Conservation (phyloP, 2,888 invertebrate genomes). For the Acronicta psi region DNA sequence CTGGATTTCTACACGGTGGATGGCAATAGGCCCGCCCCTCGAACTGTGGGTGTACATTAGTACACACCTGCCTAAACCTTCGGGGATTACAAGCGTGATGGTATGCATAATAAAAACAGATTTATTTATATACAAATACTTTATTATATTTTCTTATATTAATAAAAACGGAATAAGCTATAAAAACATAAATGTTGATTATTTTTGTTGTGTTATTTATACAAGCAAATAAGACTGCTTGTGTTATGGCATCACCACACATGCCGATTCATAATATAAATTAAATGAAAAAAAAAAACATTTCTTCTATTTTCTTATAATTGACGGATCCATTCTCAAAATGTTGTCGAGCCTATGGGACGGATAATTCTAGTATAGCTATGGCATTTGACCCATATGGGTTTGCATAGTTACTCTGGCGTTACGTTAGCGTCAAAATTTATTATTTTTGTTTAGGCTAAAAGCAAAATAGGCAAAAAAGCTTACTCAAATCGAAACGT, state of each 20-base stretch:
- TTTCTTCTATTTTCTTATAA: slow-evolving; percentile 29
- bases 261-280: slow-evolving; percentile 16
- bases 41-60: too few species aligned
- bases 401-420: slow-evolving; percentile 2
- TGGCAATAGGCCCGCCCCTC: too few species aligned
- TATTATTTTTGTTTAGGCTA: neutral
- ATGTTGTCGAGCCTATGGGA: slow-evolving; percentile 42
- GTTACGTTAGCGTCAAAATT: slow-evolving; percentile 17
- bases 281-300: slow-evolving; percentile 22
- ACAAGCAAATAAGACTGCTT: slow-evolving; percentile 38
- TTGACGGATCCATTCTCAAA: slow-evolving; percentile 43
- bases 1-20: too few species aligned
- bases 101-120: slow-evolving; percentile 2
- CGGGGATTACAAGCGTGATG: neutral
- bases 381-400: slow-evolving; percentile 24
- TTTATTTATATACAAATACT: slow-evolving; percentile 56
- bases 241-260: slow-evolving; percentile 36
- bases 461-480: too few species aligned
- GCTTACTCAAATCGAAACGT: too few species aligned
- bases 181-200: slow-evolving; percentile 45
- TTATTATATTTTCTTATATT: slow-evolving; percentile 56
- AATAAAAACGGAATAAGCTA: slow-evolving; percentile 49
- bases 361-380: slow-evolving; percentile 40
- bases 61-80: too few species aligned
- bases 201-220: slow-evolving; percentile 23